A percentile compares a stretch with the other conserved stretches of the same genome.
Conservation (phyloP, 2,113 vertebrate species). For the Grammomys dolichurus region DNA sequence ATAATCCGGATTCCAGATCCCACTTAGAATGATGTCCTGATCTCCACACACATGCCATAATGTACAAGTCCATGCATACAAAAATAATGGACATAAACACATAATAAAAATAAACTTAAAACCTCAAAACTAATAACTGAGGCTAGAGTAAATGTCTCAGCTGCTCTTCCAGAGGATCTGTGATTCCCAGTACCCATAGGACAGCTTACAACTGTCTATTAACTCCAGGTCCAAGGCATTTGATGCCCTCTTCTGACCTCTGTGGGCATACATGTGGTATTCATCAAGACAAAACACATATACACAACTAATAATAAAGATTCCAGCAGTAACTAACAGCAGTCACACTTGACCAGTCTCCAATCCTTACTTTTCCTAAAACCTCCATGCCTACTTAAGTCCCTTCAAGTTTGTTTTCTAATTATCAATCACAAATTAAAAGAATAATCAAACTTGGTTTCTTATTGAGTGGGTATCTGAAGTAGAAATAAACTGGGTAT, state of each 20-base stretch:
- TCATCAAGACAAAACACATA: background rate
- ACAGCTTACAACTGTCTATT: background rate
- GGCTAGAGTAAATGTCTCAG: background rate
- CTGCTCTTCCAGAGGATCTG: background rate
- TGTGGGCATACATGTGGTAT: background rate
- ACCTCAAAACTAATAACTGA: background rate
- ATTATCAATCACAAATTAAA: background rate
- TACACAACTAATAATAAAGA: constrained; percentile 4
- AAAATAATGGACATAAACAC: too few relatives aligned
- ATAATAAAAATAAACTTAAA: background rate
- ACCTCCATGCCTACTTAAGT: background rate
- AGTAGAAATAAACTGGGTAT: background rate
- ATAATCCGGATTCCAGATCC: background rate
- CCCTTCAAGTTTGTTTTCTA: constrained; percentile 11
- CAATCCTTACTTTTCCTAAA: background rate
- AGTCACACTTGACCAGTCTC: background rate
- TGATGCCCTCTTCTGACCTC: background rate
- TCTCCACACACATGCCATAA: too few relatives aligned
- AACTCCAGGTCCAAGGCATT: background rate
- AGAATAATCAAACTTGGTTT: constrained; percentile 38
- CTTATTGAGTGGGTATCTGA: background rate
- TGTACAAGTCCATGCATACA: background rate
- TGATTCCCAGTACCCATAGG: too few relatives aligned
- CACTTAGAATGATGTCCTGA: background rate
- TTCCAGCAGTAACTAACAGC: background rate